These are phyloP conservation scores for Caenorhabditis elegans DNA, from an alignment of 1,140 invertebrate species.

Conservation along the genomic window DNA sequence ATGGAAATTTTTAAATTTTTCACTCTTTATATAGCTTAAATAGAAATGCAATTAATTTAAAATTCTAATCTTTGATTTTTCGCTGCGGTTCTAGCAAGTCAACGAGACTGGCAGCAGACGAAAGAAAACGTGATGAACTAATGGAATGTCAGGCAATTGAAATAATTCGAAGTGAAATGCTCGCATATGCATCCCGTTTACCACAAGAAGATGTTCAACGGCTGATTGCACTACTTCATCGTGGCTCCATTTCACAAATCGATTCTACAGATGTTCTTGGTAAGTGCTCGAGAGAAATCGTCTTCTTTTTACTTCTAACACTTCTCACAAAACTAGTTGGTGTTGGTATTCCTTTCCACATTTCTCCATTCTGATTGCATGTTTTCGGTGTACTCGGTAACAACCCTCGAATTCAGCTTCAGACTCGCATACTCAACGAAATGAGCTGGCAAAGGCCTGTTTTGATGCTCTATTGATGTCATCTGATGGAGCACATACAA, in stretches of 20 bases:
- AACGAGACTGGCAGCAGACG: constrained; percentile 56
- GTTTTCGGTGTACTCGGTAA: constrained; percentile 2
- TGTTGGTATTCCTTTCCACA: constrained; percentile 34
- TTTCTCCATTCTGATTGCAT: too few relatives aligned
- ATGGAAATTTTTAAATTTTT: too few relatives aligned
- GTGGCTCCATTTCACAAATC: constrained; percentile 78
- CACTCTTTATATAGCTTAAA: too few relatives aligned
- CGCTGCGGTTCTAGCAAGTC: constrained; percentile 26
- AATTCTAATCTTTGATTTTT: constrained; percentile 14
- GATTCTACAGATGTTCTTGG: constrained; percentile 63
- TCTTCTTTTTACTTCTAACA: not conserved
- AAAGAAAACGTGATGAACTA: constrained; percentile 60
- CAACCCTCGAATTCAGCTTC: constrained; percentile 60
- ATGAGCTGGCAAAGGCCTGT: constrained; percentile 63
- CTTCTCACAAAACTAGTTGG: not conserved
- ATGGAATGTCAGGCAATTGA: constrained; percentile 76
- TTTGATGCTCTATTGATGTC: constrained; percentile 62
- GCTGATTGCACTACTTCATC: constrained; percentile 85
- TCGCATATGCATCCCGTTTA: constrained; percentile 78
- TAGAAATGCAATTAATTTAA: too few relatives aligned
- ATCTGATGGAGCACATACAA: constrained; percentile 39
- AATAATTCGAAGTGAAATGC: constrained; percentile 80
- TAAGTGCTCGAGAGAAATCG: constrained; percentile 48
- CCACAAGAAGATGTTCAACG: constrained; percentile 83
- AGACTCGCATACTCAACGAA: constrained; percentile 62